Percentiles rank a stretch among this genome's conserved stretches.
Conservation (phyloP, 2,888 invertebrate species). For the Drosophila kambysellisi region DNA sequence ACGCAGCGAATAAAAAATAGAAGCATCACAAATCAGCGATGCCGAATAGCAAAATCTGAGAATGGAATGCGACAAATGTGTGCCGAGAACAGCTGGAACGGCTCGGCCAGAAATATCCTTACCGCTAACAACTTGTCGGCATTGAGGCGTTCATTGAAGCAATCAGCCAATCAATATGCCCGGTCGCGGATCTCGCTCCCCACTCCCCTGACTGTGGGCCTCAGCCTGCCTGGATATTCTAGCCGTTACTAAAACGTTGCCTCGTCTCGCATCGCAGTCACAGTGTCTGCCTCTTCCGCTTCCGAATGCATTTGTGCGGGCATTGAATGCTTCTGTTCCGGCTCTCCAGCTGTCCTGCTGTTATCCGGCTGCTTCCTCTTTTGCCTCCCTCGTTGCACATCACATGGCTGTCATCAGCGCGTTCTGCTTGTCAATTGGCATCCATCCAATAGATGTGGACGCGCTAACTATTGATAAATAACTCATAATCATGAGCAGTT, state of each 20-base stretch:
- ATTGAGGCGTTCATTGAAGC: slow-evolving; percentile 72
- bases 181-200: neutral
- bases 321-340: slow-evolving; percentile 19
- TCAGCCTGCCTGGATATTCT: slow-evolving; percentile 37
- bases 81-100: slow-evolving; percentile 22
- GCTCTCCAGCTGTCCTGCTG: neutral
- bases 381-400: neutral
- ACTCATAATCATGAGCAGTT: neutral
- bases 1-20: slow-evolving; percentile 11
- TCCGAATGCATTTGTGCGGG: slow-evolving; percentile 62
- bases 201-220: neutral
- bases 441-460: slow-evolving; percentile 34
- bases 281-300: slow-evolving; percentile 46
- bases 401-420: slow-evolving; percentile 20
- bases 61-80: slow-evolving; percentile 49
- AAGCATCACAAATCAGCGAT: slow-evolving; percentile 50
- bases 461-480: neutral
- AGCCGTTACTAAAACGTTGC: slow-evolving; percentile 41
- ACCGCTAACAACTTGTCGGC: slow-evolving; percentile 58
- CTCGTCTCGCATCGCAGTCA: slow-evolving; percentile 3
- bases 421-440: slow-evolving; percentile 42
- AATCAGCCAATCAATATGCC: slow-evolving; percentile 64
- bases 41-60: slow-evolving; percentile 16
- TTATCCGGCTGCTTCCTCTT: neutral
- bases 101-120: slow-evolving; percentile 32